Percentiles rank a stretch among this genome's conserved stretches.
Conservation (phyloP, 2,113 vertebrate genomes). For the Colistium nudipinnis region DNA sequence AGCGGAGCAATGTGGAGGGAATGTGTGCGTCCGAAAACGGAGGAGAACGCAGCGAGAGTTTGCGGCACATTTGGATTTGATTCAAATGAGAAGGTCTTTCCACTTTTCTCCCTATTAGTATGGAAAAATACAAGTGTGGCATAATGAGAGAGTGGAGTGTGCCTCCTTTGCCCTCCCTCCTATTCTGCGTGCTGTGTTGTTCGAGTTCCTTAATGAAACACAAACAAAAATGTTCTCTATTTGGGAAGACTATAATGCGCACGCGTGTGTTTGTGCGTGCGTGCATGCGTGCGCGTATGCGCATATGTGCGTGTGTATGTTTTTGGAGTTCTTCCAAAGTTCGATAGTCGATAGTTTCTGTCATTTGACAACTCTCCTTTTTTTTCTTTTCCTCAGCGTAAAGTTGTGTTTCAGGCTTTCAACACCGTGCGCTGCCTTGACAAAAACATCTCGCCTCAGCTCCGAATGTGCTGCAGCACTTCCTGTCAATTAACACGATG, state of each 20-base stretch:
- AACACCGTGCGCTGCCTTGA: constrained; percentile 36
- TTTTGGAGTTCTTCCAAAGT: constrained; percentile 39
- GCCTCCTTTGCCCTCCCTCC: constrained; percentile 58
- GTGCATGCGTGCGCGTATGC: background rate
- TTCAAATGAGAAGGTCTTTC: constrained; percentile 51
- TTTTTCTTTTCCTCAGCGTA: constrained; percentile 13
- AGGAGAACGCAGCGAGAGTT: constrained; percentile 1
- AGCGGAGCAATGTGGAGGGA: background rate
- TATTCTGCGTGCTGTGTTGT: constrained; percentile 62
- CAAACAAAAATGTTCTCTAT: constrained; percentile 53
- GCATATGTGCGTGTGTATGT: background rate
- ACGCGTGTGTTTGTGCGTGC: constrained; percentile 20
- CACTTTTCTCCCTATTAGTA: constrained; percentile 29
- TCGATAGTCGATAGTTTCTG: constrained; percentile 27
- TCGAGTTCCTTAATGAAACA: constrained; percentile 51
- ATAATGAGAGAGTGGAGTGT: constrained; percentile 50
- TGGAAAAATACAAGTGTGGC: constrained; percentile 39
- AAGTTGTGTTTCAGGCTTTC: constrained; percentile 46
- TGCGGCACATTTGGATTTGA: constrained; percentile 44
- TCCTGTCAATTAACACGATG: constrained; percentile 66
- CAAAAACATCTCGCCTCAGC: constrained; percentile 28
- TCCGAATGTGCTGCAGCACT: constrained; percentile 29
- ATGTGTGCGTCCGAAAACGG: constrained; percentile 7
- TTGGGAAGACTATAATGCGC: constrained; percentile 19
- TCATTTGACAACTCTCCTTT: constrained; percentile 20